Conservation (phyloP, 1,140 invertebrate species). For the Eciton burchellii region DNA sequence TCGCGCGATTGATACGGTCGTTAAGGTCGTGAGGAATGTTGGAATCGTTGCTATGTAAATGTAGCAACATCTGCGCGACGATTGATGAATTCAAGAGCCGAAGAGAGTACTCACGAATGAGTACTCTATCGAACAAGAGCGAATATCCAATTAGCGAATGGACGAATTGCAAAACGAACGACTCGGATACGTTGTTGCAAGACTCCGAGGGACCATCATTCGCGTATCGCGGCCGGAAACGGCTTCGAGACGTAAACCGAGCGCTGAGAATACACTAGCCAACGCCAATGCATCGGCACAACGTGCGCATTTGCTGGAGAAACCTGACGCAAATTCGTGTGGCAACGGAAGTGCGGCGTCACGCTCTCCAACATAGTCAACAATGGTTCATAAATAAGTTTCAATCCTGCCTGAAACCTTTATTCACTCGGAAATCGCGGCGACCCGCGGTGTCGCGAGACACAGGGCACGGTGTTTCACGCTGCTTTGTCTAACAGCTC, state of each 20-base stretch:
- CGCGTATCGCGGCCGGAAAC: neutral
- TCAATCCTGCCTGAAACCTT: constrained; percentile 49
- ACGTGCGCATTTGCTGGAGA: constrained; percentile 48
- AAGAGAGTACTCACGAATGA: constrained; percentile 33
- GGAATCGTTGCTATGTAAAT: neutral
- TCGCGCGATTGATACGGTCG: constrained; percentile 28
- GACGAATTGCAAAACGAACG: no score
- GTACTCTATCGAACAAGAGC: no score
- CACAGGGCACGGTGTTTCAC: constrained; percentile 58
- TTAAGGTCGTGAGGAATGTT: constrained; percentile 6
- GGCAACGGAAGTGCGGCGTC: constrained; percentile 59
- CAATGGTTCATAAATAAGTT: constrained; percentile 71
- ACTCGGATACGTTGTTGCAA: constrained; percentile 20
- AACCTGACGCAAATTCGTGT: constrained; percentile 58
- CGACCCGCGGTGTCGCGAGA: constrained; percentile 57
- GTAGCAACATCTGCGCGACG: neutral
- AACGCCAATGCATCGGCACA: constrained; percentile 60
- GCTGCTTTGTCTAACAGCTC: constrained; percentile 55
- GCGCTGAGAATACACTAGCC: constrained; percentile 6
- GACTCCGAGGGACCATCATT: no score
- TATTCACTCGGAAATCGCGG: constrained; percentile 62
- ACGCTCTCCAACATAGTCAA: constrained; percentile 65
- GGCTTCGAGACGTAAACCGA: constrained; percentile 27
- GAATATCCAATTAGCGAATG: no score
- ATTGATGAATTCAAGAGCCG: no score